Evolutionary conservation across 2,888 invertebrate species (phyloP).

Genomic region (Reticulitermes lucifugus): DNA sequence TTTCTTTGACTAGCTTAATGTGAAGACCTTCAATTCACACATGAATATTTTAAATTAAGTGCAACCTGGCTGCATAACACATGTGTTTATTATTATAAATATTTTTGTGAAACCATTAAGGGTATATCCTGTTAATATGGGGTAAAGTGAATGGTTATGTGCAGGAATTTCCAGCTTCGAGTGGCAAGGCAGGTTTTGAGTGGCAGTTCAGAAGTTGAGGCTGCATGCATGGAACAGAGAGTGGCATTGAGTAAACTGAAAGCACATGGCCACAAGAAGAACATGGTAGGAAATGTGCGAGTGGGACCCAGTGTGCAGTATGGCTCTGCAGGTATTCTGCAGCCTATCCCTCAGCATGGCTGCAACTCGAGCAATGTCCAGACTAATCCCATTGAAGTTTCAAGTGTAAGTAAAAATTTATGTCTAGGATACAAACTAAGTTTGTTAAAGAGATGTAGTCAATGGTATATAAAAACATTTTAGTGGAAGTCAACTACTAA

Average conservation of each 20-base stretch:
- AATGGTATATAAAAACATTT: too few species aligned
- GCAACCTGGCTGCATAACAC: too few species aligned
- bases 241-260: constrained; percentile 81
- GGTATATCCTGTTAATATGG: too few species aligned
- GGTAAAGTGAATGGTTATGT: background rate
- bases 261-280: constrained; percentile 72
- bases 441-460: too few species aligned
- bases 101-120: too few species aligned
- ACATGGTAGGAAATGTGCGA: constrained; percentile 67
- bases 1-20: too few species aligned
- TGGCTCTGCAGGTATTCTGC: constrained; percentile 11
- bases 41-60: too few species aligned
- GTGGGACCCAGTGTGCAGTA: constrained; percentile 58
- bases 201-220: constrained; percentile 70
- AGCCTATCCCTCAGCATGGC: background rate
- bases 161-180: constrained; percentile 67
- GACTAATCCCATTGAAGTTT: background rate
- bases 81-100: too few species aligned
- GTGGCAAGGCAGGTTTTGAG: constrained; percentile 76
- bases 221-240: constrained; percentile 80
- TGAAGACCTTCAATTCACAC: too few species aligned
- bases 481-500: too few species aligned
- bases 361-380: background rate
- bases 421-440: too few species aligned
- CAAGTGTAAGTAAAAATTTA: background rate